Evolutionary conservation across 2,113 vertebrate genomes (phyloP), one percentile per base, ranked within the genome.

Genomic region (Rhabdornis inornatus): DNA sequence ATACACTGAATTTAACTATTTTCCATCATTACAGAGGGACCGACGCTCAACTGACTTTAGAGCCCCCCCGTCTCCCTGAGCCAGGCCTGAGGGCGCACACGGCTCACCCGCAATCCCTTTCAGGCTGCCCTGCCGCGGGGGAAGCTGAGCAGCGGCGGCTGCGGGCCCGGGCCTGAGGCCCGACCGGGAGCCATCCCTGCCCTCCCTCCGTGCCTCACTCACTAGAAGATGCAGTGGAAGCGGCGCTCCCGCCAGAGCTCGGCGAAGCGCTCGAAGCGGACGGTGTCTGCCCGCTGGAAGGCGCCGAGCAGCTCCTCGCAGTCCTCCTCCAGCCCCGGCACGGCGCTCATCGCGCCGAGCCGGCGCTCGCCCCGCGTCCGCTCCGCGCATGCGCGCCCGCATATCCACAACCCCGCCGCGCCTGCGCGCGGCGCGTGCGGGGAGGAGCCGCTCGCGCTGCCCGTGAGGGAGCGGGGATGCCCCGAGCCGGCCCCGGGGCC

Each of bases 201-300:
- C 39, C 24, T 42, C 42, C 14, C 12, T 53, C 35, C 10, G 40
- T 15, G 49, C 49, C 12, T 35, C 56, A 91, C 98, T 94, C 97
- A 99, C 99, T 98, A 96, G 94, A 98, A 99, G 40, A 99, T 96
- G 61, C 98, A 96, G 24, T 97, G 97, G 82, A 99, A 99, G 50
- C 98, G 98, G 96, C 98, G 98, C 49, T 98, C 98, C 89, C 96
- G 98, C 99, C 99, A 99, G 42, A 99, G 95, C 31, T 94, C 90
- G 7, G 97, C 93, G 93, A 99, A 99, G 21, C 96, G 92, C 97
- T 99, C 98, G 92, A 98, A 99, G 28, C 99, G 99, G 69, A 99
- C 98, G 2, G 98, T 99, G 8, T 99, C 97, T 0, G 97, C 98
- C 56, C 84, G 52, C 92, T 98, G 98, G 97, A 99, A 99, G 31